Evolutionary conservation across 2,797 vertebrate genomes (phyloP).

Genomic region (Loriculus beryllinus): DNA sequence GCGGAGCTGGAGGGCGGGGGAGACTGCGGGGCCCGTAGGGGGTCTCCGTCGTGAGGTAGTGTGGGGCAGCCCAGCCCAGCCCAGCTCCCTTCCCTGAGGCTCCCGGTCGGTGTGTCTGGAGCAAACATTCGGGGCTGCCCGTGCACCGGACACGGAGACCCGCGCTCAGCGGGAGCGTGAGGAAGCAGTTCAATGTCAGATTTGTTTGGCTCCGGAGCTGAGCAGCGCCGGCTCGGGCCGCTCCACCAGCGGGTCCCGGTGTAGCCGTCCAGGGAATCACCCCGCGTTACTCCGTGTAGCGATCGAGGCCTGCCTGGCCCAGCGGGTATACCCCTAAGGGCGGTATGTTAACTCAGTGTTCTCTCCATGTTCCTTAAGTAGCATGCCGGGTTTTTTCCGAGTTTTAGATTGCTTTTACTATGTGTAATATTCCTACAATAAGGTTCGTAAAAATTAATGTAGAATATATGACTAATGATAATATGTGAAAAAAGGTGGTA

Average conservation of each 20-base stretch:
- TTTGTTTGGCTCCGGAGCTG: neutral
- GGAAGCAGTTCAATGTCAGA: accelerated
- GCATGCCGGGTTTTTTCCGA: accelerated
- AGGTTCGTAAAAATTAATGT: neutral
- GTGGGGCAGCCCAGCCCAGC: neutral
- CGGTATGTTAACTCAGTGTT: neutral
- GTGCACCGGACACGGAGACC: too few species aligned
- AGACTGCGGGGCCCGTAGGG: neutral
- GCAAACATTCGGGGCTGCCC: neutral
- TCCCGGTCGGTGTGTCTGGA: neutral
- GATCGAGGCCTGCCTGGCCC: neutral
- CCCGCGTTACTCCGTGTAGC: accelerated
- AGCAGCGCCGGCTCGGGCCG: neutral
- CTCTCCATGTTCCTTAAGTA: neutral
- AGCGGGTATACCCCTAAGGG: neutral
- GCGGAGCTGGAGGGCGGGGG: neutral
- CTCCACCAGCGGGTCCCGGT: too few species aligned
- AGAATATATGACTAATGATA: neutral
- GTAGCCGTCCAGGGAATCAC: neutral
- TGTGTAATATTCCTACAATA: neutral
- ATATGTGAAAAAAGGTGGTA: neutral
- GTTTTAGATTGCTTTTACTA: neutral
- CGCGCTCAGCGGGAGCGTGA: accelerated
- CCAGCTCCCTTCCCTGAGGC: neutral
- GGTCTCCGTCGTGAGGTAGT: neutral